phyloP scores from a whole-genome alignment of 2,113 vertebrate genomes.

The Nyctibius bracteatus region DNA sequence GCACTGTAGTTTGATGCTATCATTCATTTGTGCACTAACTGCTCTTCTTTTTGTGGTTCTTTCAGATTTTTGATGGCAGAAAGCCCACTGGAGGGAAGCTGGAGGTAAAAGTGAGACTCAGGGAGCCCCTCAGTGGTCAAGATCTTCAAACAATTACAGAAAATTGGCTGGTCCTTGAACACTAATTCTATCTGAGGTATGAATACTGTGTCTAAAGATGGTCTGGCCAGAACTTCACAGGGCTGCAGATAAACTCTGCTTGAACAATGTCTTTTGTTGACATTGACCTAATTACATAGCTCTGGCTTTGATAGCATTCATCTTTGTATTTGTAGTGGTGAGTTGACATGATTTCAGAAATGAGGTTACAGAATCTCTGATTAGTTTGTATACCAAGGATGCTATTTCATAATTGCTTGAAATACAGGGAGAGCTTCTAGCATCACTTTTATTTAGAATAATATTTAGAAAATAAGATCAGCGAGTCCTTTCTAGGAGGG shows the following conservation, averaged over 20 bases:
- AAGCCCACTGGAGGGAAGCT: conserved; percentile 91
- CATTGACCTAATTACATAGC: background rate
- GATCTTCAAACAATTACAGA: conserved; percentile 86
- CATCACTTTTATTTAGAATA: background rate
- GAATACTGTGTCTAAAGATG: accelerated
- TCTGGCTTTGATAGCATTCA: background rate
- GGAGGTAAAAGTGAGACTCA: conserved; percentile 88
- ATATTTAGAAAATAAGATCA: background rate
- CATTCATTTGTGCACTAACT: accelerated
- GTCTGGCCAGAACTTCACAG: background rate
- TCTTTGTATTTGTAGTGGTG: background rate
- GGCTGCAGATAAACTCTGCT: background rate
- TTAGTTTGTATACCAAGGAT: background rate
- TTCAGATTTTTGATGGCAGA: conserved; percentile 91
- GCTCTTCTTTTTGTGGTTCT: background rate
- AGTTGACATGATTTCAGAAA: background rate
- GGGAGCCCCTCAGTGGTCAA: conserved; percentile 91
- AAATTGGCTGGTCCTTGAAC: conserved; percentile 91
- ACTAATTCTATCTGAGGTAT: conserved; percentile 46
- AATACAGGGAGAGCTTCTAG: background rate
- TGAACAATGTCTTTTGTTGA: background rate
- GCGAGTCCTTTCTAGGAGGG: background rate
- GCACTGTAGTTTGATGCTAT: accelerated
- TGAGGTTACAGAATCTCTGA: background rate
- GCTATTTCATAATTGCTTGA: background rate